A percentile compares a stretch with the other conserved stretches of the same genome.
Evolutionary conservation across 2,888 invertebrate genomes (phyloP).

Genomic region (Opisthograptis luteolata): DNA sequence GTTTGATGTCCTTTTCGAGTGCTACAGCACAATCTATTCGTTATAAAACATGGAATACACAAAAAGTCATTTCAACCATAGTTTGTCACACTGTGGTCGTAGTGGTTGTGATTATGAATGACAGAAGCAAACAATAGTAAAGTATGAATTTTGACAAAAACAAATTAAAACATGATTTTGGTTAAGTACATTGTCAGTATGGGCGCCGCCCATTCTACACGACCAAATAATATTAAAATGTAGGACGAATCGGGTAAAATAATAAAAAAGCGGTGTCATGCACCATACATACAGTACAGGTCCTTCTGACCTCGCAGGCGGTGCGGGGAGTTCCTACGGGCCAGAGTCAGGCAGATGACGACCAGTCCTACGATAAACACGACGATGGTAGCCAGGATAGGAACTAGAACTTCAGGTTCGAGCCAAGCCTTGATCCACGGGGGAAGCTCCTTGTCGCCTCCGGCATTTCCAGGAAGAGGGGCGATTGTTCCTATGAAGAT

Average conservation of each 20-base stretch:
- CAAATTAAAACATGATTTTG: conserved; percentile 34
- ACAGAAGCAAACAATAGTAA: conserved; percentile 53
- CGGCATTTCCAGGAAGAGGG: conserved; percentile 87
- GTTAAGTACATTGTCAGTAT: too few relatives aligned
- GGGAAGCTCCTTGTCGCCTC: conserved; percentile 73
- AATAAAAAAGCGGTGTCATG: conserved; percentile 68
- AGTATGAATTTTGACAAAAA: conserved; percentile 49
- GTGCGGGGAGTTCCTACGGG: conserved; percentile 91
- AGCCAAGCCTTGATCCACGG: conserved; percentile 94
- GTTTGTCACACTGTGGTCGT: too few relatives aligned
- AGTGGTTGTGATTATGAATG: conserved; percentile 9
- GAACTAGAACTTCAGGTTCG: conserved; percentile 95
- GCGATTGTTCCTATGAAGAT: conserved; percentile 89
- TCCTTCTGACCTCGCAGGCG: conserved; percentile 93
- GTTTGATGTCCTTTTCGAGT: too few relatives aligned
- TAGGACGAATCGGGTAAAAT: conserved; percentile 27
- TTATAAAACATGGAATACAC: conserved; percentile 6
- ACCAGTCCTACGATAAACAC: conserved; percentile 95
- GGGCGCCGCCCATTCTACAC: conserved; percentile 26
- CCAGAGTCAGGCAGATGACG: conserved; percentile 95
- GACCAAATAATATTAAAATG: conserved; percentile 17
- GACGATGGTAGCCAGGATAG: conserved; percentile 94
- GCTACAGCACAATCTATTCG: too few relatives aligned
- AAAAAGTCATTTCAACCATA: conserved; percentile 13
- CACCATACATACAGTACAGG: conserved; percentile 89